Percentiles rank a stretch among this genome's conserved stretches.
These are phyloP conservation scores for Aradus depressus DNA, from an alignment of 2,888 invertebrate genomes.

Conservation along the genomic window DNA sequence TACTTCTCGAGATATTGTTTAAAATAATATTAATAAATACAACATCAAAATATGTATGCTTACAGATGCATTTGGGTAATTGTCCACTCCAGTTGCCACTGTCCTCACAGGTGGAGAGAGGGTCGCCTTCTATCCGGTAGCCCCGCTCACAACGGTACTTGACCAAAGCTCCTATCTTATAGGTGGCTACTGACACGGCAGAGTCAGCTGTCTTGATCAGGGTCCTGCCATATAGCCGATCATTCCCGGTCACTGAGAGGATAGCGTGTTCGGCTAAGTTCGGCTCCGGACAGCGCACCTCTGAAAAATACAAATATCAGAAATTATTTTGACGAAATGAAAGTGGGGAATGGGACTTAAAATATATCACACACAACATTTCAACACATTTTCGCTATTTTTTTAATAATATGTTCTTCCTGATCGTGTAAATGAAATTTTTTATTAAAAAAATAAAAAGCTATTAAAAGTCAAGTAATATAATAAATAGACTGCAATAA, in stretches of 20 bases:
- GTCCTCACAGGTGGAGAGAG: slow-evolving; percentile 74
- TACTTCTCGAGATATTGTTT: too few relatives aligned
- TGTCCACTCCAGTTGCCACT: slow-evolving; percentile 75
- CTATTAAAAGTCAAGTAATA: too few relatives aligned
- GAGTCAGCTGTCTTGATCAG: slow-evolving; percentile 63
- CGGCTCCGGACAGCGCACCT: slow-evolving; percentile 80
- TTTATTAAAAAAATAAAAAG: too few relatives aligned
- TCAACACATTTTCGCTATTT: too few relatives aligned
- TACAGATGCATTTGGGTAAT: slow-evolving; percentile 74
- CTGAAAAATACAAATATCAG: slow-evolving; percentile 39
- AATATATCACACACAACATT: too few relatives aligned
- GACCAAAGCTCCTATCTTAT: slow-evolving; percentile 72
- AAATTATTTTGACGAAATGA: too few relatives aligned
- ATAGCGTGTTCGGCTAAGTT: slow-evolving; percentile 72
- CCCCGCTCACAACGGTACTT: slow-evolving; percentile 79
- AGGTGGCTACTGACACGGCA: slow-evolving; percentile 55
- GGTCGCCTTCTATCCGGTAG: slow-evolving; percentile 75
- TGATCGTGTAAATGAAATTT: too few relatives aligned
- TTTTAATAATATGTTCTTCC: too few relatives aligned
- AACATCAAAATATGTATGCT: slow-evolving; percentile 37
- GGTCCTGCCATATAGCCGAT: slow-evolving; percentile 76
- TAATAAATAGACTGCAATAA: too few relatives aligned
- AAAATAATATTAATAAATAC: too few relatives aligned
- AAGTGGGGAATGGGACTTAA: too few relatives aligned
- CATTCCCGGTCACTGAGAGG: slow-evolving; percentile 80